Evolutionary conservation across 2,797 vertebrate genomes (phyloP), one percentile per base, ranked within the genome.

Genomic region (Meda fulgida): DNA sequence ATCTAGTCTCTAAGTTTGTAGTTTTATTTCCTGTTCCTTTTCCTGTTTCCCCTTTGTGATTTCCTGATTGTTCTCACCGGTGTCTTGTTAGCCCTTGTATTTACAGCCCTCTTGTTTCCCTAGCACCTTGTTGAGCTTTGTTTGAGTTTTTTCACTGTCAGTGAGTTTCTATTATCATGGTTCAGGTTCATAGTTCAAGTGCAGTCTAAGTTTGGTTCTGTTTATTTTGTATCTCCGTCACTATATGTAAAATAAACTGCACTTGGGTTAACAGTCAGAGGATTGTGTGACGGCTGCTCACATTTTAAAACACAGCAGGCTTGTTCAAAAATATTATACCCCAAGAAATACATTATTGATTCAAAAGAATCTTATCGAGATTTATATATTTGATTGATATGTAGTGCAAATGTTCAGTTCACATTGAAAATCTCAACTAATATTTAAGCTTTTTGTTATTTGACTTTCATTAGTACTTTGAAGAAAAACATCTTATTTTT

Each of bases 131-230:
- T 31, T 46, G 14, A 16, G 16, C 16, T 76, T 14, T 55, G 31
- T 76, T 53, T 53, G 19, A 55, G 31, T 76, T 36, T 36, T n/a
- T 23, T 7, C 31, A 3, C 48, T 76, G 31, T 55, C 21, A 7
- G 3, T 8, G 29, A 75, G 48, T 55, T 36, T 53, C 5, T 53
- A 53, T 31, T 13, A 75, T 51, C 19, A 53, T 14, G 46, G 18
- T 51, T 13, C 71, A 51, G 48, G 72, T 55, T 55, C 48, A 75
- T 75, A 53, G 43, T 46, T 46, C n/a, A 71, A 19, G 40, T 75
- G 3, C 46, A 72, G n/a, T 75, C 46, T 19, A 23, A n/a, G 19
- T 46, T 72, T 19, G 8, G 26, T 31, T 31, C 16, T 48, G 70
- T 72, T 31, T 21, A 21, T 73, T 19, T 31, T 29, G 1, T 73